Evolutionary conservation across 2,113 vertebrate genomes (phyloP), one percentile per base, ranked within the genome.

Genomic region (Cyprinodon tularosa): DNA sequence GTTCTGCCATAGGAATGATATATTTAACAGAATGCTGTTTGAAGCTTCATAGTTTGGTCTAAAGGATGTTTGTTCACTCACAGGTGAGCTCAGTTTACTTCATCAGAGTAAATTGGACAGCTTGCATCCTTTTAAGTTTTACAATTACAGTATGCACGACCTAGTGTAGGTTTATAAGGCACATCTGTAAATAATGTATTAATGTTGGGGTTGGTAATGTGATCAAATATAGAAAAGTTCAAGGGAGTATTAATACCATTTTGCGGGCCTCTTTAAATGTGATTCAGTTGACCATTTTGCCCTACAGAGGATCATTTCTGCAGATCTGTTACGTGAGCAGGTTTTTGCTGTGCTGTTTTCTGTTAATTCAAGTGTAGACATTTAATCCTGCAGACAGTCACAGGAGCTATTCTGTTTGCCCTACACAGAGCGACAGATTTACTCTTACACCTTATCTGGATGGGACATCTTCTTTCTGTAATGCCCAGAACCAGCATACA

Each of bases 401-500:
- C 36, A 74, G 44, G n/a, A 66, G 12, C 17, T 38, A n/a, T 57
- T 14, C 50, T 57, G 17, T 37, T 14, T 9, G 36, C 17, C n/a
- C 12, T 0, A 60, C 10, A 12, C 12, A 1, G 39, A 13, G 17
- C 37, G 37, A 60, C 15, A 62, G 29, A 70, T 65, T 65, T 53
- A 64, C 38, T 66, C 17, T 53, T 44, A 36, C n/a, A 68, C 20
- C 13, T 62, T 45, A 36, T 48, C 38, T 50, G 38, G 12, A 15
- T 73, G 66, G 48, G 15, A 1, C 20, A n/a, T 66, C 39, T 78
- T 1, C 62, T 72, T 42, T 62, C 48, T 72, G 5, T 14, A 45
- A 45, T 60, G 66, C 44, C 39, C 72, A 62, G 11, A 70, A 76
- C 40, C 50, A 48, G 29, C 20, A 66, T 38, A 50, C 9, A 73